These are phyloP conservation scores for Pycnonotus jocosus DNA, from an alignment of 2,113 vertebrate species.

Conservation along the genomic window DNA sequence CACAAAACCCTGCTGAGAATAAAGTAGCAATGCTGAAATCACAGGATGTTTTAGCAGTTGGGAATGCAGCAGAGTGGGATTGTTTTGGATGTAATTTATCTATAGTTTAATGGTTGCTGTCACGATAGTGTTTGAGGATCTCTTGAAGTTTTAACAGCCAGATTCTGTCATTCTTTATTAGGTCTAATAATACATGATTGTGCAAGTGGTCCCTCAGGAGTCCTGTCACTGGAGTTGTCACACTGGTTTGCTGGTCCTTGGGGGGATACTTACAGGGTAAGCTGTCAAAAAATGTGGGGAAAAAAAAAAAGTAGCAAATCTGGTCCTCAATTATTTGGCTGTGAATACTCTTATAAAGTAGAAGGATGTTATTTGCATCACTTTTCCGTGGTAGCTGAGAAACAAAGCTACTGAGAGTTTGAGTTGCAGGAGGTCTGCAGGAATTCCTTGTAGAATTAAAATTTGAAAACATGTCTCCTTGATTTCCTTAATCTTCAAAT, in stretches of 20 bases:
- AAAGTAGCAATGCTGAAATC: not conserved
- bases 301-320: not conserved
- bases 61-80: not conserved
- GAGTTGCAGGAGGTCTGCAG: not conserved
- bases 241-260: not conserved
- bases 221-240: not conserved
- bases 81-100: not conserved
- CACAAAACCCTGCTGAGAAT: not conserved
- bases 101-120: not conserved
- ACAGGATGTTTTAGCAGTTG: not conserved
- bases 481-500: not conserved
- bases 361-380: not conserved
- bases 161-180: not conserved
- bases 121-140: not conserved
- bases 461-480: not conserved
- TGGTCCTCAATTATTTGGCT: not conserved
- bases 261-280: not conserved
- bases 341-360: not conserved
- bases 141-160: not conserved
- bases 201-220: not conserved
- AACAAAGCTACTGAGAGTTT: not conserved
- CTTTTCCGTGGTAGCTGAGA: not conserved
- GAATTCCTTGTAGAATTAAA: not conserved
- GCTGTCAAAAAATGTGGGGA: not conserved
- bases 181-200: not conserved